These are phyloP conservation scores for Rhinogobius similis DNA, from an alignment of 2,113 vertebrate genomes.

Conservation along the genomic window DNA sequence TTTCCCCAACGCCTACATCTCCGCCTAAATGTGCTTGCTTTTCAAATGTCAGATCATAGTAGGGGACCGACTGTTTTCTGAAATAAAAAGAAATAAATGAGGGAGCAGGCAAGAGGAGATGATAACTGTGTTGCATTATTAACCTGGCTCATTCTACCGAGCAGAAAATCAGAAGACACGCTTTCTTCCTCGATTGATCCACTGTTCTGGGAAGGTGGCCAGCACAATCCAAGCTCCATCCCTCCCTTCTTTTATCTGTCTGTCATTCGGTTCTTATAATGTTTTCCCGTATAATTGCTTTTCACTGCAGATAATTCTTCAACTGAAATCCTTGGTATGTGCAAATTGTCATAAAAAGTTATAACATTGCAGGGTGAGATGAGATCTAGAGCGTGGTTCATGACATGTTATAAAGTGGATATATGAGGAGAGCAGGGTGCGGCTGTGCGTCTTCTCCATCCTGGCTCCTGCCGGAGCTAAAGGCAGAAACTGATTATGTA, in stretches of 20 bases:
- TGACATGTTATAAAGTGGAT: conserved; percentile 53
- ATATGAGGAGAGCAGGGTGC: conserved; percentile 44
- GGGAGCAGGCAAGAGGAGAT: conserved; percentile 28
- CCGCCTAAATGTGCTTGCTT: conserved; percentile 56
- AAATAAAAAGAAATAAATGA: conserved; percentile 28
- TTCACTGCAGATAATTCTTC: conserved; percentile 49
- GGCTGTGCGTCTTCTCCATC: conserved; percentile 48
- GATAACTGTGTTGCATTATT: conserved; percentile 67
- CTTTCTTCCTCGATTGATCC: conserved; percentile 58
- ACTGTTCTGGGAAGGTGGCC: conserved; percentile 58
- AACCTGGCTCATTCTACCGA: conserved; percentile 52
- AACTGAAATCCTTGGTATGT: conserved; percentile 38
- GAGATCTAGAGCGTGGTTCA: conserved; percentile 41
- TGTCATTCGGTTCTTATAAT: conserved; percentile 50
- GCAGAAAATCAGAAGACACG: conserved; percentile 58
- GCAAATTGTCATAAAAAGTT: conserved; percentile 59
- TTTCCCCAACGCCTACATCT: conserved; percentile 55
- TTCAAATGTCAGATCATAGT: conserved; percentile 64
- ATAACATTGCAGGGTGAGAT: conserved; percentile 35
- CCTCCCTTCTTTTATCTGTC: conserved; percentile 27
- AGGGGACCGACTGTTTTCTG: conserved; percentile 59
- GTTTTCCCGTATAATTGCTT: conserved; percentile 67
- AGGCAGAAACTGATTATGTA: conserved; percentile 43
- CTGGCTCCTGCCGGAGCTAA: conserved; percentile 17
- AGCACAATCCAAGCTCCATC: conserved; percentile 50